Percentiles rank a stretch among this genome's conserved stretches.
Conservation (phyloP, 2,113 vertebrate genomes). For the Eurystomus gularis region DNA sequence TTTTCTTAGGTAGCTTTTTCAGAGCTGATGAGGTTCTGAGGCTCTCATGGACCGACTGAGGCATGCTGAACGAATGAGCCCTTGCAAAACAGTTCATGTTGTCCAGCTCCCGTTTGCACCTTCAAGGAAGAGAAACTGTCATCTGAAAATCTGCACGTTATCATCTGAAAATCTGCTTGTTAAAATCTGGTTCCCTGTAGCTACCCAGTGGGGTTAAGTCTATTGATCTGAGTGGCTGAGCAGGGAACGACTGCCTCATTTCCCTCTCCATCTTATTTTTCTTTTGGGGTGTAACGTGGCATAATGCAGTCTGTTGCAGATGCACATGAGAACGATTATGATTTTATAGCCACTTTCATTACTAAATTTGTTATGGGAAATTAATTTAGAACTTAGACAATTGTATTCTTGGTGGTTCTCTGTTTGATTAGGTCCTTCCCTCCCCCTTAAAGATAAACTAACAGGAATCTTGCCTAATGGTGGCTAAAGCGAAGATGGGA, state of each 20-base stretch:
- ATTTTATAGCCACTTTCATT: conserved; percentile 45
- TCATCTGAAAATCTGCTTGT: background rate
- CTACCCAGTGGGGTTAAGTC: background rate
- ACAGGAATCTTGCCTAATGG: background rate
- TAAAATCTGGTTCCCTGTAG: background rate
- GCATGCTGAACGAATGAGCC: background rate
- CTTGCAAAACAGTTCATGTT: background rate
- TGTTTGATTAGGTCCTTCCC: background rate
- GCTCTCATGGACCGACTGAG: background rate
- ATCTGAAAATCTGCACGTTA: background rate
- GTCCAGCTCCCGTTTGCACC: background rate
- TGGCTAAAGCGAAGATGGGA: no score
- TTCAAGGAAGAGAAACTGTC: background rate
- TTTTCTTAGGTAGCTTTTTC: conserved; percentile 7
- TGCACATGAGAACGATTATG: conserved; percentile 40
- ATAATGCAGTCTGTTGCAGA: conserved; percentile 10
- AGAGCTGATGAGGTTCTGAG: background rate
- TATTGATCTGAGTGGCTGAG: conserved; percentile 42
- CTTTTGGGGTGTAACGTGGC: conserved; percentile 32
- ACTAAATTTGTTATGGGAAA: conserved; percentile 41
- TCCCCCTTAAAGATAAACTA: background rate
- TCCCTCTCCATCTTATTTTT: conserved; percentile 28
- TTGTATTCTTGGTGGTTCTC: conserved; percentile 5
- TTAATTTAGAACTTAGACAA: conserved; percentile 45
- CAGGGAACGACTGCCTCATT: conserved; percentile 18